These are phyloP conservation scores for Limnothrissa miodon DNA, from an alignment of 2,113 vertebrate genomes.

Conservation along the genomic window DNA sequence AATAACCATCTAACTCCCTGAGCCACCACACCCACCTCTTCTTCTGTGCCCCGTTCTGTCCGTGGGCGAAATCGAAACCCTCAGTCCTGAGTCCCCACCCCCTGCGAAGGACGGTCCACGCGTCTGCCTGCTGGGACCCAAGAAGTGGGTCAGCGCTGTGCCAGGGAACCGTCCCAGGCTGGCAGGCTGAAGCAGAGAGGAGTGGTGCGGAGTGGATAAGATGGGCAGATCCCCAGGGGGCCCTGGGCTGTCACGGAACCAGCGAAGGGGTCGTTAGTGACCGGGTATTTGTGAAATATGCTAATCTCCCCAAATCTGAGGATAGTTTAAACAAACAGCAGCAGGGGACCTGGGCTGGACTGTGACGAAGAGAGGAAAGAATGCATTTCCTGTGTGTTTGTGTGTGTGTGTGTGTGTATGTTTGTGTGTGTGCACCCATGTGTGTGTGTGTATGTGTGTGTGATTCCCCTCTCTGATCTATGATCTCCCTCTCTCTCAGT, in stretches of 20 bases:
- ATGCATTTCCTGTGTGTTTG: conserved; percentile 79
- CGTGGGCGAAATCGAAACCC: background rate
- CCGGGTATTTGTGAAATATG: conserved; percentile 56
- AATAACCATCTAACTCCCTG: conserved; percentile 29
- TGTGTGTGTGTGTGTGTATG: conserved; percentile 65
- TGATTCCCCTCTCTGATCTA: conserved; percentile 61
- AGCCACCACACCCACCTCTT: conserved; percentile 28
- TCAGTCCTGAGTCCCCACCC: background rate
- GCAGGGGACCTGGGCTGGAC: conserved; percentile 51
- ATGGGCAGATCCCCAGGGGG: conserved; percentile 28
- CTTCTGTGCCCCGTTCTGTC: background rate
- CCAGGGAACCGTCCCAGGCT: conserved; percentile 32
- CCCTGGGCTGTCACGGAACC: conserved; percentile 33
- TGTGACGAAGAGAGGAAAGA: conserved; percentile 80
- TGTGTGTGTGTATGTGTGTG: conserved; percentile 63
- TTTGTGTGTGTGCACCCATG: conserved; percentile 68
- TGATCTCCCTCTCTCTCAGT: conserved; percentile 63
- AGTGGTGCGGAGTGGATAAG: conserved; percentile 43
- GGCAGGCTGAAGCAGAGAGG: too few relatives aligned
- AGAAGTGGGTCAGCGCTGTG: conserved; percentile 52
- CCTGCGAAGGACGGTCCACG: conserved; percentile 22
- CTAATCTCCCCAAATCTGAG: conserved; percentile 74
- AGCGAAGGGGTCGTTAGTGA: conserved; percentile 41
- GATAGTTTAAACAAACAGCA: conserved; percentile 77
- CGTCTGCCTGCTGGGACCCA: conserved; percentile 31